Conservation (phyloP, 2,113 vertebrate genomes). For the Sphaerodactylus townsendi region DNA sequence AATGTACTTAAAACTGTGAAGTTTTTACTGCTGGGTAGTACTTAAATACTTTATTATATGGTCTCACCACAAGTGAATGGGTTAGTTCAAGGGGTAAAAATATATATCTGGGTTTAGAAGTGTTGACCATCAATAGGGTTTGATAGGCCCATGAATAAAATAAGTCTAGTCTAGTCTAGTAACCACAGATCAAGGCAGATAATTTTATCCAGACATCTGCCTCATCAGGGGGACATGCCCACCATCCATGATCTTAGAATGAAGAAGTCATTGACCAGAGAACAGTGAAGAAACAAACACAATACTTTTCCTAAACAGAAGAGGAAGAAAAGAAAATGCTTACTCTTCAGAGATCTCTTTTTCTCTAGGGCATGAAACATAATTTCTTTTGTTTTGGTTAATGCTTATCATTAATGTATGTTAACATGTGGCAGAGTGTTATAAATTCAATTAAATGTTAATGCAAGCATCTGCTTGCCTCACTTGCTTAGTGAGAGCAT, state of each 20-base stretch:
- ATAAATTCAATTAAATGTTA: slow-evolving; percentile 64
- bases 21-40: too few species aligned
- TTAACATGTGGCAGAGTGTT: slow-evolving; percentile 35
- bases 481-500: slow-evolving; percentile 8
- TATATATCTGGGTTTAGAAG: too few species aligned
- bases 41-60: too few species aligned
- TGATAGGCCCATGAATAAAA: too few species aligned
- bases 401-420: slow-evolving; percentile 60
- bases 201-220: background rate
- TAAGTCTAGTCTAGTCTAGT: too few species aligned
- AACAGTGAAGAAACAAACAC: background rate
- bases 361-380: slow-evolving; percentile 8
- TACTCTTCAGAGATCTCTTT: background rate
- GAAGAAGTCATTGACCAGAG: background rate
- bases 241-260: background rate
- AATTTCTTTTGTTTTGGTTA: slow-evolving; percentile 54
- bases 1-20: too few species aligned
- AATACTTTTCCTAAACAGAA: background rate
- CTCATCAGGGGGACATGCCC: background rate
- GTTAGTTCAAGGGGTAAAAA: too few species aligned
- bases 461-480: slow-evolving; percentile 58
- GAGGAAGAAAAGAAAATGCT: too few species aligned
- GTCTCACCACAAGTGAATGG: too few species aligned
- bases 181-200: too few species aligned
- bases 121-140: too few species aligned